Base-by-base conservation (phyloP, 2,888 invertebrate species). In the Drosophila gaucha region DNA sequence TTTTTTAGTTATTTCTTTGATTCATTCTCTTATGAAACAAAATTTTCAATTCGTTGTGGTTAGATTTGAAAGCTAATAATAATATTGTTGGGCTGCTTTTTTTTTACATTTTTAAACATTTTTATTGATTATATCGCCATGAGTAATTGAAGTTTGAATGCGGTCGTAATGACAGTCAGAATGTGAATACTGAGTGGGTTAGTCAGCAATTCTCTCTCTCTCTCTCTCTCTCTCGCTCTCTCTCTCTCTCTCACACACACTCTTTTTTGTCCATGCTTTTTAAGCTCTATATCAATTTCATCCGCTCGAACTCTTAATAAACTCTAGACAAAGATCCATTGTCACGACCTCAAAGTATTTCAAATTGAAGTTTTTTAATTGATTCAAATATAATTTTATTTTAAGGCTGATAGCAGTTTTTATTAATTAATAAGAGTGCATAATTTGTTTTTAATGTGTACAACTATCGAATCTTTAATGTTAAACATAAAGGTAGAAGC, bases 111-210 rank as follows among this genome's bases (percentile, higher is more conserved):
- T 58, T 35, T 6, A 28, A 12, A 18, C 18, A 74, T 28, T 66
- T 67, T 80, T 78, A 82, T 85, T 85, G 86, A 85, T 79, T 79
- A 65, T 79, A 82, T 76, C 71, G 74, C 33, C 18, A 57, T 73
- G 66, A 82, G 65, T 82, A 71, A 78, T 78, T 68, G 74, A 82
- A 77, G 79, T 79, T 67, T 63, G 60, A 73, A 72, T 68, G 78
- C 65, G 78, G 62, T 31, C 72, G 60, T 66, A 75, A 72, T 77
- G 68, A 86, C 84, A 63, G 67, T 66, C 67, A 47, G 69, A 85
- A 82, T 74, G 65, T 68, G 55, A 78, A 67, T 74, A 67, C 46
- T 60, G 65, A 74, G 62, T 67, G 62, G 60, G 50, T 76, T 69
- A 76, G 55, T 77, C 74, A 70, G 73, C 76, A 44, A 24, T 35